These are phyloP conservation scores for Coelopa pilipes DNA, from an alignment of 2,888 invertebrate genomes.

Conservation along the genomic window DNA sequence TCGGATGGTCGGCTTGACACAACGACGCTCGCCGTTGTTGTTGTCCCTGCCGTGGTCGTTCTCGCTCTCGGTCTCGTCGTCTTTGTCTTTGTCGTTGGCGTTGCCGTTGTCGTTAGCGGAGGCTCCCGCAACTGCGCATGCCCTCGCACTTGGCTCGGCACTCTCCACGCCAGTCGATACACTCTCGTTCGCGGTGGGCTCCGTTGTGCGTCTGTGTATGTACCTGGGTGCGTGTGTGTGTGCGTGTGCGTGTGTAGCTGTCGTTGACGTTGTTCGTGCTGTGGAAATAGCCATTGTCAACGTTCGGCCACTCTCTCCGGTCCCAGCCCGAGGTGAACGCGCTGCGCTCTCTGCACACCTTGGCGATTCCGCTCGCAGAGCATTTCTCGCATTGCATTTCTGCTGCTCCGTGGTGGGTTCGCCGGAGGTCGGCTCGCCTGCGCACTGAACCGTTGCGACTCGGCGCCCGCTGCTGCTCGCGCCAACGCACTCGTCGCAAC, in stretches of 20 bases:
- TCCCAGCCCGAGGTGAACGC: conserved; percentile 3
- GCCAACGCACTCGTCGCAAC: conserved; percentile 24
- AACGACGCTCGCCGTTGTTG: neutral
- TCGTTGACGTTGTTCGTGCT: conserved; percentile 5
- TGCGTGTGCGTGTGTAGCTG: too few relatives aligned
- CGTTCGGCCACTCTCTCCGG: conserved; percentile 9
- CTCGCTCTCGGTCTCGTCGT: conserved; percentile 16
- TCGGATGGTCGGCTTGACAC: neutral
- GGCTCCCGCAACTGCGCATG: conserved; percentile 33
- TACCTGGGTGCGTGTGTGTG: too few relatives aligned
- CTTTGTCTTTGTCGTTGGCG: conserved; percentile 32
- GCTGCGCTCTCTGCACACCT: conserved; percentile 10
- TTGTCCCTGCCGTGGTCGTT: conserved; percentile 15
- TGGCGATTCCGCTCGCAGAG: conserved; percentile 1
- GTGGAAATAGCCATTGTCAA: conserved; percentile 31
- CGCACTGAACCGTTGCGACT: conserved; percentile 45
- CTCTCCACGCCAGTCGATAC: conserved; percentile 20
- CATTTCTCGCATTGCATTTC: conserved; percentile 5
- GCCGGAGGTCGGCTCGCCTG: conserved; percentile 30
- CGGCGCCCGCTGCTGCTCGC: conserved; percentile 28
- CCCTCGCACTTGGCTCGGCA: conserved; percentile 37
- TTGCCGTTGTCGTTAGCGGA: conserved; percentile 25
- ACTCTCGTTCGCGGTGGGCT: conserved; percentile 24
- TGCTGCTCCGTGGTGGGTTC: neutral
- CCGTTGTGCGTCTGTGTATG: conserved; percentile 35